Conservation (phyloP, 2,888 invertebrate species). For the Marasmarcha lunaedactyla region DNA sequence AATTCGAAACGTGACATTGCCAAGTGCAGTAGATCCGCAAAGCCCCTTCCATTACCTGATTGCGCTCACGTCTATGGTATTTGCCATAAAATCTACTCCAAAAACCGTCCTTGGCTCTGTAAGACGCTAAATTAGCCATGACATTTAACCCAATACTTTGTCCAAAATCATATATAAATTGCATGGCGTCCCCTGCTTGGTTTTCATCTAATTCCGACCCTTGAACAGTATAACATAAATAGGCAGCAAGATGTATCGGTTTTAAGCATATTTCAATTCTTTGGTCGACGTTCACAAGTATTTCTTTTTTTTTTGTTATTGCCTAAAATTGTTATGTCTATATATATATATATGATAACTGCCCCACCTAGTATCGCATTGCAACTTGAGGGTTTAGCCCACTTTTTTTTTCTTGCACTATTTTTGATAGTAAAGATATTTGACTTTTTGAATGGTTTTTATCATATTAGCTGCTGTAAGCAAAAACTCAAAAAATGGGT, state of each 20-base stretch:
- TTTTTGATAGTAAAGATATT: not conserved
- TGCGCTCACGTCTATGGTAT: too few relatives aligned
- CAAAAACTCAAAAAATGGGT: too few relatives aligned
- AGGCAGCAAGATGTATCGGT: not conserved
- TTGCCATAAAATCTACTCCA: not conserved
- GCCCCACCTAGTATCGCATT: too few relatives aligned
- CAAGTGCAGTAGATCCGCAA: constrained; percentile 3
- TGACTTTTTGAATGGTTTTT: not conserved
- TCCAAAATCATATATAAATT: constrained; percentile 1
- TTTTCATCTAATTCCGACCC: not conserved
- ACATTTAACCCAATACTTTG: constrained; percentile 2
- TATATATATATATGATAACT: too few relatives aligned
- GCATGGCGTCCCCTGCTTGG: constrained; percentile 1
- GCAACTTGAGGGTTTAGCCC: too few relatives aligned
- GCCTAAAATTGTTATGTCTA: too few relatives aligned
- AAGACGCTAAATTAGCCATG: constrained; percentile 2
- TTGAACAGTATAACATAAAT: too few relatives aligned
- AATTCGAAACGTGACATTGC: not conserved
- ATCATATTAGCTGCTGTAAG: too few relatives aligned
- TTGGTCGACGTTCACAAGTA: constrained; percentile 1
- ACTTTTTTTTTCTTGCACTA: too few relatives aligned
- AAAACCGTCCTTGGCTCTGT: constrained; percentile 4
- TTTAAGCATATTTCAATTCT: constrained; percentile 3
- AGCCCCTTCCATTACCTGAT: constrained; percentile 1
- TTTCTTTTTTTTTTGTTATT: not conserved